Conservation (phyloP, 2,113 vertebrate species). For the Corydoras sp. region DNA sequence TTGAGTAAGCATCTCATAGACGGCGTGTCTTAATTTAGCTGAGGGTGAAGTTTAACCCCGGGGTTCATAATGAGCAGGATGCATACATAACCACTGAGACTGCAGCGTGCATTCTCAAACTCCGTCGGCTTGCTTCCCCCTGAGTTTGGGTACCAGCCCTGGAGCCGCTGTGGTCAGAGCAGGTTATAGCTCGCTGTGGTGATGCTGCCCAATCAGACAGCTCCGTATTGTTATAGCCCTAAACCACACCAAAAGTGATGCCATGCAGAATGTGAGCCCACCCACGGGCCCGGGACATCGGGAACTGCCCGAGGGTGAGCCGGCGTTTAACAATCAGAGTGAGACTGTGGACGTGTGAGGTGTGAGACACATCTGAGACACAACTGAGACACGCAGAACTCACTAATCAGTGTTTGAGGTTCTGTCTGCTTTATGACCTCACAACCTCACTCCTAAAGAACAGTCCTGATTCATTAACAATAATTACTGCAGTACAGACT, state of each 20-base stretch:
- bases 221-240: background rate
- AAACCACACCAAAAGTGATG: background rate
- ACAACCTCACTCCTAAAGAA: too few relatives aligned
- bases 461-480: too few relatives aligned
- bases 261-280: background rate
- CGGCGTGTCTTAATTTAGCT: slow-evolving; percentile 24
- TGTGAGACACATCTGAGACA: too few relatives aligned
- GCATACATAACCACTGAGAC: background rate
- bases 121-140: background rate
- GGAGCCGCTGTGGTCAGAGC: background rate
- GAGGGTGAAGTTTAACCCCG: background rate
- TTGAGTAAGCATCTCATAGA: background rate
- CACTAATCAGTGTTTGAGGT: too few relatives aligned
- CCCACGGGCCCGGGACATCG: slow-evolving; percentile 17
- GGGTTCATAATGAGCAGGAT: background rate
- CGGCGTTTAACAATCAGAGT: too few relatives aligned
- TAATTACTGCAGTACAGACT: too few relatives aligned
- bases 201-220: background rate
- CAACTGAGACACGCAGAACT: too few relatives aligned
- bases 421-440: too few relatives aligned
- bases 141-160: background rate
- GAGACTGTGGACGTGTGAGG: too few relatives aligned
- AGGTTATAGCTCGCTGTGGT: background rate
- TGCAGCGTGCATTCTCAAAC: background rate
- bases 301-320: slow-evolving; percentile 23